Base-by-base conservation (phyloP, 2,113 vertebrate species). In the Sander lucioperca region DNA sequence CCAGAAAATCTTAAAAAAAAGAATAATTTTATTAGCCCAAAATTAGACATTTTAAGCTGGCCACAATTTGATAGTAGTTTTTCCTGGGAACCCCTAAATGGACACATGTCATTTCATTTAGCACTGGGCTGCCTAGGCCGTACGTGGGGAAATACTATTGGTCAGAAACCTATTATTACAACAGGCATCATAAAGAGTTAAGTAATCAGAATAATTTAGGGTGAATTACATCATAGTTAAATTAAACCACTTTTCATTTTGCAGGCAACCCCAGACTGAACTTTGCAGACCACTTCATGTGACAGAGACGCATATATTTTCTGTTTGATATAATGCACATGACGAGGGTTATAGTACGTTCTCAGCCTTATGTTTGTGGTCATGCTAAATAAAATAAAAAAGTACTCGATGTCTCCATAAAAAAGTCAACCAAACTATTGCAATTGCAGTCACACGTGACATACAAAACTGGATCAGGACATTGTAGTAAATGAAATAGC, bases 401-500 rank as follows among this genome's bases (percentile, higher is more conserved):
- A 68, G 6, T 14, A 18, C 57, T 3, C 0, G 0, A 3, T 63
- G 74, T 53, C 79, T 80, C 74, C 48, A 59, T 80, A 65, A 80
- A 89, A 54, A 66, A 80, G 67, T 81, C 62, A 78, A 73, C 82
- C 45, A 21, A 62, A 79, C 79, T 77, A 74, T 79, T 77, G n/a
- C 72, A 63, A 27, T 88, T 43, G 82, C 86, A 79, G 79, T 77
- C 68, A 80, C 53, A 82, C 11, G 62, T 83, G 84, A 77, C 61
- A 25, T 30, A 74, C 73, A 81, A 82, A 85, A 86, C 74, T 66
- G 71, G 68, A 87, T 65, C 3, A 33, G 76, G 88, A 85, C 63
- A 9, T 69, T 50, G 79, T 36, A 64, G 67, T 86, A 87, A 90
- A 88, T 89, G 84, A 87, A 68, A 84, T 16, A 45, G 83, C 86